phyloP scores from a whole-genome alignment of 2,797 vertebrate genomes.

The Coccyzus lansbergi region DNA sequence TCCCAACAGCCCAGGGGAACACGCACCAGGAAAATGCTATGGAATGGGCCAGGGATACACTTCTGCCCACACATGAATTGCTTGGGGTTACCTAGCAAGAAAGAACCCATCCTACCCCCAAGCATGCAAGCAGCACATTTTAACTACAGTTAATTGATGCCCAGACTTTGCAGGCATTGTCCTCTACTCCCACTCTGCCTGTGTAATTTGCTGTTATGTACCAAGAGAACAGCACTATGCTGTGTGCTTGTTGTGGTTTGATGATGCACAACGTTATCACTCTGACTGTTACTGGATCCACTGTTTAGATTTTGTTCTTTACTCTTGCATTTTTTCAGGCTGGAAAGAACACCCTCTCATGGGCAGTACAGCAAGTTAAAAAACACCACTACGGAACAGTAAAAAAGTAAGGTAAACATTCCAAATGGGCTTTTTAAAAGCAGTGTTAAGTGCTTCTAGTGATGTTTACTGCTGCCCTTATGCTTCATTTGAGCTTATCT shows the following conservation, averaged over 20 bases:
- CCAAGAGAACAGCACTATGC: background rate
- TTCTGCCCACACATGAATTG: background rate
- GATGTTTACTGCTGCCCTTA: background rate
- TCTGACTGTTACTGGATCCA: rapidly evolving
- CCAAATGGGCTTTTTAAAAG: background rate
- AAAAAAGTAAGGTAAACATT: background rate
- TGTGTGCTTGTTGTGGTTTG: no score
- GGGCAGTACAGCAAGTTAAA: background rate
- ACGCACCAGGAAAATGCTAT: background rate
- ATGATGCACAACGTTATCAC: background rate
- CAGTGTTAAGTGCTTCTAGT: background rate
- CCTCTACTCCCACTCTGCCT: background rate
- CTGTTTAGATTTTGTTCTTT: background rate
- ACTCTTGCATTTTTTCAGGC: background rate
- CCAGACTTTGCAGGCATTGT: background rate
- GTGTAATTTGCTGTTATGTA: rapidly evolving
- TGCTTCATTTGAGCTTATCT: background rate
- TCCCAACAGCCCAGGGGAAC: background rate
- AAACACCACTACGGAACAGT: background rate
- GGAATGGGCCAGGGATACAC: background rate
- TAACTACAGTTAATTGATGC: no score
- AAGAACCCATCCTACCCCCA: background rate
- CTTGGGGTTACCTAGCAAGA: background rate
- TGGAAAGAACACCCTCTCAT: background rate
- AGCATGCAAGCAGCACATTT: background rate